A percentile compares a stretch with the other conserved stretches of the same genome.
phyloP scores from a whole-genome alignment of 2,797 vertebrate species.

The Chiloscyllium punctatum region DNA sequence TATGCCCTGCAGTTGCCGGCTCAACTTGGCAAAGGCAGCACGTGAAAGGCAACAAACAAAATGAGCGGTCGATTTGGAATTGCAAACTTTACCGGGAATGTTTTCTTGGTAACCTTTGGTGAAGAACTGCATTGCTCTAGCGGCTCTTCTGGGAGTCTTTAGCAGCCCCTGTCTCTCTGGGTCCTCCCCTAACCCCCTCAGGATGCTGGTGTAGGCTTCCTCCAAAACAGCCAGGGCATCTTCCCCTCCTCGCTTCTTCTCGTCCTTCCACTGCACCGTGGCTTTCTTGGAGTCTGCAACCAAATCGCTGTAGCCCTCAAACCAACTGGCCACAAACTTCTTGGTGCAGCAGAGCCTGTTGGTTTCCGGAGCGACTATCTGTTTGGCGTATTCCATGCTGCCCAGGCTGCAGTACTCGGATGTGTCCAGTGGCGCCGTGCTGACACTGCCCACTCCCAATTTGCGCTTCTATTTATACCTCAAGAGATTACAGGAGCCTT shows the following conservation, averaged over 20 bases:
- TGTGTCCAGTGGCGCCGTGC: no score
- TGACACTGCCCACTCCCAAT: not conserved
- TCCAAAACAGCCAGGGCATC: conserved; percentile 53
- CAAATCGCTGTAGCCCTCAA: conserved; percentile 52
- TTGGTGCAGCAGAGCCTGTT: conserved; percentile 50
- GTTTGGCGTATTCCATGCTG: conserved; percentile 44
- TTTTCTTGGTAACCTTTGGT: conserved; percentile 75
- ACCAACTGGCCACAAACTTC: conserved; percentile 48
- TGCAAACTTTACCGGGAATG: conserved; percentile 56
- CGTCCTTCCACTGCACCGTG: conserved; percentile 47
- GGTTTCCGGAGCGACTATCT: conserved; percentile 44
- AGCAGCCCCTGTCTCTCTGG: conserved; percentile 66
- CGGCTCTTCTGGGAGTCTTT: conserved; percentile 68
- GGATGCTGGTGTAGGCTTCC: conserved; percentile 65
- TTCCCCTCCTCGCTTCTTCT: conserved; percentile 51
- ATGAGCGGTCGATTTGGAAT: not conserved
- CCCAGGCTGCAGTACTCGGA: not conserved
- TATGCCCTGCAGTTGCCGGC: not conserved
- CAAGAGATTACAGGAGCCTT: not conserved
- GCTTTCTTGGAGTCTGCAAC: conserved; percentile 52
- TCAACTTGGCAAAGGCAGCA: not conserved
- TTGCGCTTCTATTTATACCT: conserved; percentile 5
- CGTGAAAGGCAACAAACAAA: not conserved
- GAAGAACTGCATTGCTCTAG: conserved; percentile 75
- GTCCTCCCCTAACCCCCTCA: conserved; percentile 68